Evolutionary conservation across 2,797 vertebrate genomes (phyloP).

Genomic region (Sparus aurata): DNA sequence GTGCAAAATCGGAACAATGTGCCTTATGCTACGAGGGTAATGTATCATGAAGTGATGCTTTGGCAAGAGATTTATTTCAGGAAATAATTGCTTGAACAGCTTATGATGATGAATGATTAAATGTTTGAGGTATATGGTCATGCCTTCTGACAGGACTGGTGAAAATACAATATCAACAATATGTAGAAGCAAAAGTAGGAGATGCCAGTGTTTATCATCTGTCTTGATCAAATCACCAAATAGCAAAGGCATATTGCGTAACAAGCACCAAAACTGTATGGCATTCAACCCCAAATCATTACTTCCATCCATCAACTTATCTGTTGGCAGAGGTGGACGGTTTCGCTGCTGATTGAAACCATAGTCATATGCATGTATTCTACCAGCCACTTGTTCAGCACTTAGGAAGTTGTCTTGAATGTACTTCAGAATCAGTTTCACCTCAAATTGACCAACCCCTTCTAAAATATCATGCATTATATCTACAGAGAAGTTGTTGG

Average conservation of each 20-base stretch:
- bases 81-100: conserved; percentile 50
- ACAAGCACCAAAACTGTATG: conserved; percentile 42
- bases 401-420: conserved; percentile 21
- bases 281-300: conserved; percentile 11
- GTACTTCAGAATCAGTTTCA: conserved; percentile 21
- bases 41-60: conserved; percentile 53
- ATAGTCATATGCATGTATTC: conserved; percentile 46
- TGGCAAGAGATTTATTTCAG: conserved; percentile 36
- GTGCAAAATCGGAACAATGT: conserved; percentile 27
- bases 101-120: conserved; percentile 53
- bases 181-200: conserved; percentile 38
- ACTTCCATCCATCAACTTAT: neutral
- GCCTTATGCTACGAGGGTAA: conserved; percentile 23
- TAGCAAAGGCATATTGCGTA: conserved; percentile 41
- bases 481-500: conserved; percentile 3
- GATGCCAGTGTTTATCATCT: conserved; percentile 43
- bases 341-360: conserved; percentile 46
- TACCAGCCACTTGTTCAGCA: conserved; percentile 36
- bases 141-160: conserved; percentile 37
- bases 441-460: conserved; percentile 34
- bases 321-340: conserved; percentile 12
- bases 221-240: conserved; percentile 50
- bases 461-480: conserved; percentile 53
- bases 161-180: conserved; percentile 60
- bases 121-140: conserved; percentile 54